Conservation (phyloP, 2,797 vertebrate genomes). For the Nyctalus aviator region DNA sequence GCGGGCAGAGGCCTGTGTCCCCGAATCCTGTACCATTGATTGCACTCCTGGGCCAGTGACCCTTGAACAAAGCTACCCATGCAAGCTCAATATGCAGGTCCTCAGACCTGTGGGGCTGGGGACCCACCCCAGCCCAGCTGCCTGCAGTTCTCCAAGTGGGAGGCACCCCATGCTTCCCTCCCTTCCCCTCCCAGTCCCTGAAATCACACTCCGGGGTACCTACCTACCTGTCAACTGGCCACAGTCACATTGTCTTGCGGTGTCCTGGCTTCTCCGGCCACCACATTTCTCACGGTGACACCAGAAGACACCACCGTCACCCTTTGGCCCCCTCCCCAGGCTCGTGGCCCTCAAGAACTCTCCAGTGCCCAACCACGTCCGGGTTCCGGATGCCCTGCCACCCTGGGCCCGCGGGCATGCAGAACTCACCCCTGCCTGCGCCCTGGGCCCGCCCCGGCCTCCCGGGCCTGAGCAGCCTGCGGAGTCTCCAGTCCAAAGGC, state of each 20-base stretch:
- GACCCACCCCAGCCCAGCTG: background rate
- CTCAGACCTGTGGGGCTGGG: background rate
- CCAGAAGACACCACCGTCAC: background rate
- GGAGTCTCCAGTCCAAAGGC: background rate
- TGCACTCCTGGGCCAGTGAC: background rate
- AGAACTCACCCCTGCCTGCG: rapidly evolving
- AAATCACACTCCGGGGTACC: background rate
- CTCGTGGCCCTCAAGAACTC: too few relatives aligned
- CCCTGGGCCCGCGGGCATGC: rapidly evolving
- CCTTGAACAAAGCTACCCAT: background rate
- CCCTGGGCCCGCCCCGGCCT: too few relatives aligned
- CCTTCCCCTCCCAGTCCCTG: background rate
- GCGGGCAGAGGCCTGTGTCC: background rate
- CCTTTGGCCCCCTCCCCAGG: background rate
- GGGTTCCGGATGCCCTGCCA: background rate
- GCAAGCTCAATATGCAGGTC: background rate
- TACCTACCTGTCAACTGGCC: background rate
- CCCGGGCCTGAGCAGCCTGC: background rate
- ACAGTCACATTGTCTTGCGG: background rate
- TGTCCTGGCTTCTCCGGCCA: background rate
- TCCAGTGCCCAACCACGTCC: rapidly evolving
- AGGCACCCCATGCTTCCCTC: too few relatives aligned
- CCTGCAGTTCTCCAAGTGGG: background rate
- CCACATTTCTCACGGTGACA: background rate
- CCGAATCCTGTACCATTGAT: background rate